phyloP scores from a whole-genome alignment of 1,140 invertebrate genomes.

The Bombus huntii region DNA sequence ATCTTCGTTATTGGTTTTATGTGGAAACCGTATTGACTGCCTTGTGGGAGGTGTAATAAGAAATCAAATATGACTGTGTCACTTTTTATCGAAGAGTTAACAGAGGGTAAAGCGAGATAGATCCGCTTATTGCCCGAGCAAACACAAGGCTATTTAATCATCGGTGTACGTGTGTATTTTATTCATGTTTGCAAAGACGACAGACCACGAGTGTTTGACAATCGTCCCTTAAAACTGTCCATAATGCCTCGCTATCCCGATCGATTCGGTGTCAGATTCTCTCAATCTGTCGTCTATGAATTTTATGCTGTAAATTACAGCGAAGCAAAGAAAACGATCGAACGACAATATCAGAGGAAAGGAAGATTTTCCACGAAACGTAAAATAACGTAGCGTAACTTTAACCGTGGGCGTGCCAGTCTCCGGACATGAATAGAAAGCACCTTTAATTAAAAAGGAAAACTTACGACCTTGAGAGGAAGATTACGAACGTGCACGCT shows the following conservation, averaged over 20 bases:
- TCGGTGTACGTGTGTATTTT: slow-evolving; percentile 61
- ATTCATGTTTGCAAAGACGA: slow-evolving; percentile 48
- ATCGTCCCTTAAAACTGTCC: background rate
- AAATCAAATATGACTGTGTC: background rate
- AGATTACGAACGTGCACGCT: slow-evolving; percentile 59
- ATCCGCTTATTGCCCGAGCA: slow-evolving; percentile 41
- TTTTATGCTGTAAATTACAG: slow-evolving; percentile 19
- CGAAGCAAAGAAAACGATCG: slow-evolving; percentile 53
- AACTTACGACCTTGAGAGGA: slow-evolving; percentile 62
- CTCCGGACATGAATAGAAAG: slow-evolving; percentile 70
- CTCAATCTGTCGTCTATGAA: slow-evolving; percentile 12
- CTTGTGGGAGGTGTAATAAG: background rate
- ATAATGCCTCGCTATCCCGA: background rate
- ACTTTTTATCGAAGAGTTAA: slow-evolving; percentile 33
- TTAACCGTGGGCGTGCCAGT: slow-evolving; percentile 62
- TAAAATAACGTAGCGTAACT: slow-evolving; percentile 70
- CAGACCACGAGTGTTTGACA: slow-evolving; percentile 38
- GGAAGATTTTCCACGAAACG: slow-evolving; percentile 44
- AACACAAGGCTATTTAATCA: slow-evolving; percentile 64
- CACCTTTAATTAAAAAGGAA: slow-evolving; percentile 73
- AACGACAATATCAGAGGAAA: background rate
- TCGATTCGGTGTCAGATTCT: background rate
- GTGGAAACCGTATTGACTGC: background rate
- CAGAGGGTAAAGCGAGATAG: slow-evolving; percentile 38
- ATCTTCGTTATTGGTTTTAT: background rate